Evolutionary conservation across 2,797 vertebrate genomes (phyloP), one percentile per base, ranked within the genome.

Genomic region (Ctenopoma multispine): DNA sequence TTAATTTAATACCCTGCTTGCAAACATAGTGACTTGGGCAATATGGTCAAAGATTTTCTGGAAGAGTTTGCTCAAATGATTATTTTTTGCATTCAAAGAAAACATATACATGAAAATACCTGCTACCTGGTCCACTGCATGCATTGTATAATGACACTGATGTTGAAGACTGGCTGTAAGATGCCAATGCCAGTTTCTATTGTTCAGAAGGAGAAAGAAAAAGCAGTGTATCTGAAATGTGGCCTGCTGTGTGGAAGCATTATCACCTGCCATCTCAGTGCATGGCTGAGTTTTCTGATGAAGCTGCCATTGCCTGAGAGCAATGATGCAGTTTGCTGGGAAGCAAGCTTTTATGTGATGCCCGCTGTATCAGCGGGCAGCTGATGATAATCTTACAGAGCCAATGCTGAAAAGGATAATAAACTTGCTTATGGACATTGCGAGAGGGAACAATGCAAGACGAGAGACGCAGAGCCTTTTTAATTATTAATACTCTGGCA

Each of bases 401-500:
- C 71, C 74, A 70, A 80, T 65, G 17, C 80, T 83, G 88, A 89
- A 91, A 91, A 90, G 83, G 79, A 91, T 93, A 92, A 94, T 94
- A 89, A 92, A 88, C 81, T 86, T 43, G 77, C 86, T 93, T 81
- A 91, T 86, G 81, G 82, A 86, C 83, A 80, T 87, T 79, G 72
- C 50, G 75, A 90, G 86, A 83, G 77, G 73, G 80, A 85, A 89
- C 80, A 88, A 80, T 65, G 60, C 67, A 59, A 63, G 69, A 49
- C 48, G 56, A 59, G 72, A 84, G 79, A 87, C 63, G 54, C 73
- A 7, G 80, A 84, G 78, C 60, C 75, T 79, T 69, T 90, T 93
- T 93, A 94, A 94, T 94, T 91, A 93, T 94, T 90, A 89, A 91
- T 81, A 75, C 59, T 69, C 77, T 87, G 77, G 86, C 85, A 89